Evolutionary conservation across 2,888 invertebrate genomes (phyloP).

Genomic region (Drosophila seclusa): DNA sequence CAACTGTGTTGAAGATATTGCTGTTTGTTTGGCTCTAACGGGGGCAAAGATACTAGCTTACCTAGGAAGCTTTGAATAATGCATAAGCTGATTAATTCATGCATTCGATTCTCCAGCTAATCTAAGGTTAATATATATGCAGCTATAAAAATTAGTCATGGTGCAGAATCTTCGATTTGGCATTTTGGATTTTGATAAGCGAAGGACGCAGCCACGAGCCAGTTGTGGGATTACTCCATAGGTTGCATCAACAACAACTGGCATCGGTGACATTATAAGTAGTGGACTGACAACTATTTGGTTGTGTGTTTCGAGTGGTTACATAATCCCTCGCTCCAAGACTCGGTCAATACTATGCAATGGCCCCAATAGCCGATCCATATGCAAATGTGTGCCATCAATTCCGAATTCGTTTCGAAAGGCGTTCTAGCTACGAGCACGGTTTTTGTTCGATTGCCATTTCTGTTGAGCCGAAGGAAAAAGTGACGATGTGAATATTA

Average conservation of each 20-base stretch:
- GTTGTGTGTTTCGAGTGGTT: conserved; percentile 58
- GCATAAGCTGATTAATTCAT: conserved; percentile 28
- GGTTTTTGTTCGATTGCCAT: conserved; percentile 44
- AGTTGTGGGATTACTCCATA: conserved; percentile 47
- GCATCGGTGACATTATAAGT: conserved; percentile 63
- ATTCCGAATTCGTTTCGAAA: conserved; percentile 59
- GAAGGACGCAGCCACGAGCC: conserved; percentile 42
- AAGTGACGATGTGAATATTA: conserved; percentile 26
- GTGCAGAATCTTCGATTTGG: conserved; percentile 34
- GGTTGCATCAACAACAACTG: conserved; percentile 33
- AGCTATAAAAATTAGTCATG: conserved; percentile 22
- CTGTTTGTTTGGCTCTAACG: conserved; percentile 1
- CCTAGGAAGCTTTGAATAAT: conserved; percentile 50
- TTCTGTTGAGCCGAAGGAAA: conserved; percentile 27
- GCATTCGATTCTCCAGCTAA: conserved; percentile 13
- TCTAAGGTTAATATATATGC: conserved; percentile 16
- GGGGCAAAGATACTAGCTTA: not conserved
- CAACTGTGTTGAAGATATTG: not conserved
- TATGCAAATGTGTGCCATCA: conserved; percentile 67
- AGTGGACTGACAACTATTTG: conserved; percentile 45
- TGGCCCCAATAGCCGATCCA: conserved; percentile 67
- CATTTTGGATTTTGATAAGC: conserved; percentile 4
- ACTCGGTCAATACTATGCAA: conserved; percentile 74
- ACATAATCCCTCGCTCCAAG: conserved; percentile 52
- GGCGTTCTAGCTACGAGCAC: conserved; percentile 58